Base-by-base conservation (phyloP, 2,797 vertebrate genomes). In the Myiotriccus ornatus region DNA sequence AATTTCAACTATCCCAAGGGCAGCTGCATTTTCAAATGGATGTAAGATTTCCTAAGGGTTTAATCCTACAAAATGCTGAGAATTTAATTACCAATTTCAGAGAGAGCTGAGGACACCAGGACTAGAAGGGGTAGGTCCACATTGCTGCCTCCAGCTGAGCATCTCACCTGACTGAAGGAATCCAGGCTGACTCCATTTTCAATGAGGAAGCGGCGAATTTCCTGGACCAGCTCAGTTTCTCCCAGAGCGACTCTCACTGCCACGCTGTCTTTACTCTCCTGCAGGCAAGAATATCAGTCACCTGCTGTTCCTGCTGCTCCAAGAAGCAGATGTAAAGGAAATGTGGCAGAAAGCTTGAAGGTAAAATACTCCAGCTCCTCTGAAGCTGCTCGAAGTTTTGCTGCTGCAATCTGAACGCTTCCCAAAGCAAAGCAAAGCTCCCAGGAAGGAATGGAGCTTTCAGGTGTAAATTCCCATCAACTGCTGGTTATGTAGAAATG, bases 191-290 rank as follows among this genome's bases (percentile, higher is more conserved):
- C 99, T 27, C 98, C 97, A 0, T 99, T 98, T 78, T 99, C 98
- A 5, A 98, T 62, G 2, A 99, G 98, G 95, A 99, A 99, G 84
- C 94, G 98, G 9, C 99, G 98, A 17, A 99, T 99, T 84, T 99
- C 99, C 87, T 99, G 99, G 28, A 99, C 98, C 4, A 99, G 98
- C 97, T 99, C 98, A 0, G 99, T 99, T 94, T 99, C 99, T 35
- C 99, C 99, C 43, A 99, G 97, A 49, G 99, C 99, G 92, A 99
- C 98, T 9, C 99, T 98, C 90, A 99, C 99, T 2, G 99, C 99
- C 93, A 99, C 97, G 1, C 99, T 99, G 96, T 99, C 99, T 71
- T 94, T 98, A 32, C 98, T 98, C 96, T 99, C 99, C 99, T 99
- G 96, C 10, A 93, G 77, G 63, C 7, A 65, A 93, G 43, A 70